A percentile compares a stretch with the other conserved stretches of the same genome.
Evolutionary conservation across 2,888 invertebrate genomes (phyloP).

Genomic region (Geophilus truncorum): DNA sequence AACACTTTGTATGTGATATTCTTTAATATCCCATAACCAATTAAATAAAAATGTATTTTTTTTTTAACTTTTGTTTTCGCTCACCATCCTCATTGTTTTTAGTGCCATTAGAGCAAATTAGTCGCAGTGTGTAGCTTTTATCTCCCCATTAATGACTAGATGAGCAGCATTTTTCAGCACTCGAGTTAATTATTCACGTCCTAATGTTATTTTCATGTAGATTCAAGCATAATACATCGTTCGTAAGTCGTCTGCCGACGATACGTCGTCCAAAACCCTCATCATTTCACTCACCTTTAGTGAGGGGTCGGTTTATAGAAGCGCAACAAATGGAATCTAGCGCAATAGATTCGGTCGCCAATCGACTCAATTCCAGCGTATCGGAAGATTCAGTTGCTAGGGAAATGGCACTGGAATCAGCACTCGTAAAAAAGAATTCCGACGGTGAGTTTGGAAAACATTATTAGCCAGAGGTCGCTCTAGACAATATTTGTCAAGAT

Average conservation of each 20-base stretch:
- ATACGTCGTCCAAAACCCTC: slow-evolving; percentile 59
- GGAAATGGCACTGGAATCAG: slow-evolving; percentile 39
- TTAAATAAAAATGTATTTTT: background rate
- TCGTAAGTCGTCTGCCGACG: slow-evolving; percentile 83
- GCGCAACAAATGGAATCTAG: background rate
- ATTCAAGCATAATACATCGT: slow-evolving; percentile 90
- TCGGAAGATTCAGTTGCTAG: slow-evolving; percentile 72
- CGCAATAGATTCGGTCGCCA: slow-evolving; percentile 34
- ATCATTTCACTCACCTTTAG: slow-evolving; percentile 39
- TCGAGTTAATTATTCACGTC: background rate
- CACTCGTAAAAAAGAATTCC: slow-evolving; percentile 40
- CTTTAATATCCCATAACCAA: background rate
- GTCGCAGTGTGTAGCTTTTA: background rate
- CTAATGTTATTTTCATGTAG: slow-evolving; percentile 49
- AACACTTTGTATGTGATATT: too few species aligned
- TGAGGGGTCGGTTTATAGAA: slow-evolving; percentile 30
- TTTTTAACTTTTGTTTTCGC: background rate
- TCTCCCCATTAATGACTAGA: background rate
- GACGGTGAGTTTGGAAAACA: slow-evolving; percentile 72
- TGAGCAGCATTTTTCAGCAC: background rate
- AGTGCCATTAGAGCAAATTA: background rate
- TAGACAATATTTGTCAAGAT: too few species aligned
- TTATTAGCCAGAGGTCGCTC: too few species aligned
- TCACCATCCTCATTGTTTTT: background rate
- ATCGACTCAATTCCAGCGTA: slow-evolving; percentile 62